Base-by-base conservation (phyloP, 2,888 invertebrate species). In the Blastobasis adustella region DNA sequence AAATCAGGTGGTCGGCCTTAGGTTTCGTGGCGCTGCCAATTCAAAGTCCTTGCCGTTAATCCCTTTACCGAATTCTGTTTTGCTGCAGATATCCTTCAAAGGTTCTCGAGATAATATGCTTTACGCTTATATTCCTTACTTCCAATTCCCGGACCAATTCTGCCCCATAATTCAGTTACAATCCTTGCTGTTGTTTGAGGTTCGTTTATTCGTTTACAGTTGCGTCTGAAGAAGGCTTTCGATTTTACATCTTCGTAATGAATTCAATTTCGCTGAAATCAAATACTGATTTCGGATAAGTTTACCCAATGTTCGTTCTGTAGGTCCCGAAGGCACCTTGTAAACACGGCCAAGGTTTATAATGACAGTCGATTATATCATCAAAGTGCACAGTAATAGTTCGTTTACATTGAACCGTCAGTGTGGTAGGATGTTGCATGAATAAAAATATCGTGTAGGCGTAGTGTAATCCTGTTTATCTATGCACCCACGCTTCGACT, bases 381-480 rank as follows among this genome's bases (percentile, higher is more conserved):
- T 23, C 43, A 43, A 43, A 53, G 46, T 51, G 44, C 48, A 48
- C 52, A 50, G 55, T 49, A 50, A 54, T 37, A 45, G 45, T 49
- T 49, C 50, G 46, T 50, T 53, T 36, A 50, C 58, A 58, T 59
- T 55, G 55, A 57, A 59, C 56, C 54, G 50, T 56, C 51, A 51
- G 58, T 65, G 69, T 23, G 23, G 23, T 71, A 58, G 68, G 66
- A 69, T 68, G 73, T 66, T 53, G 62, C 66, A 60, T 62, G 58
- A 67, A 61, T 57, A 62, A 69, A 63, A 62, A 61, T 53, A 41
- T 42, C 50, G 62, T 65, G 79, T 77, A 68, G 76, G 75, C 66
- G 72, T 67, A 61, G 57, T 67, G 63, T 73, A 76, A 76, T 82
- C 73, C 76, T 77, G 73, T 79, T 79, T 76, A 76, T 72, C 73